phyloP scores from a whole-genome alignment of 1,140 invertebrate species.

The Mesaphorura yosii region DNA sequence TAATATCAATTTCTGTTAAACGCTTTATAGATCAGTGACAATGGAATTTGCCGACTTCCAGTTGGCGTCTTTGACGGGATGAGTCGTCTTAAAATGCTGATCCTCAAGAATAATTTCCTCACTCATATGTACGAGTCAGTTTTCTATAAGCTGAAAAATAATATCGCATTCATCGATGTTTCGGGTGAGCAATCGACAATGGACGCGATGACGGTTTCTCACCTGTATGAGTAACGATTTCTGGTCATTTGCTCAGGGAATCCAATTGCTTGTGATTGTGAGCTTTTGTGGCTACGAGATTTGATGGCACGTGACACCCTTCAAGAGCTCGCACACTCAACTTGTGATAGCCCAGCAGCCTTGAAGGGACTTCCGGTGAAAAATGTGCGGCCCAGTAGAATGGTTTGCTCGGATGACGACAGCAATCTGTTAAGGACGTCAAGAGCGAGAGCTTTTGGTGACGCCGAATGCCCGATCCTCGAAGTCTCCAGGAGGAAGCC shows the following conservation, averaged over 20 bases:
- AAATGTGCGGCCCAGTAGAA: slow-evolving; percentile 20
- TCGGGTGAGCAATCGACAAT: slow-evolving; percentile 50
- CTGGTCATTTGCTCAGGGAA: slow-evolving; percentile 46
- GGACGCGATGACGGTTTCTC: neutral
- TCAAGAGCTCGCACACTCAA: slow-evolving; percentile 17
- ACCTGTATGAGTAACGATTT: too few species aligned
- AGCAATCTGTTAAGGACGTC: slow-evolving; percentile 7
- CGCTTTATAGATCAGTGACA: slow-evolving; percentile 40
- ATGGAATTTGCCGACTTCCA: slow-evolving; percentile 39
- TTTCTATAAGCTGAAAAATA: slow-evolving; percentile 59
- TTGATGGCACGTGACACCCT: slow-evolving; percentile 24
- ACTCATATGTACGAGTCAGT: slow-evolving; percentile 58
- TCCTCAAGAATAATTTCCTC: slow-evolving; percentile 64
- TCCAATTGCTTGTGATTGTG: slow-evolving; percentile 65
- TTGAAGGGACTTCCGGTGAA: slow-evolving; percentile 22
- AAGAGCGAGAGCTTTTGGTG: neutral
- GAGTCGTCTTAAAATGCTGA: slow-evolving; percentile 64
- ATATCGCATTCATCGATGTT: slow-evolving; percentile 68
- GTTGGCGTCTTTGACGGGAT: slow-evolving; percentile 65
- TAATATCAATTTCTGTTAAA: too few species aligned
- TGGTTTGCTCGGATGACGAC: slow-evolving; percentile 12
- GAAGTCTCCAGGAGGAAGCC: slow-evolving; percentile 21
- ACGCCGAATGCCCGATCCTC: slow-evolving; percentile 19
- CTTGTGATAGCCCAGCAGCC: slow-evolving; percentile 24
- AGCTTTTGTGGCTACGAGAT: slow-evolving; percentile 56